phyloP scores from a whole-genome alignment of 2,888 invertebrate species.

The Torymus aiolomorphi region DNA sequence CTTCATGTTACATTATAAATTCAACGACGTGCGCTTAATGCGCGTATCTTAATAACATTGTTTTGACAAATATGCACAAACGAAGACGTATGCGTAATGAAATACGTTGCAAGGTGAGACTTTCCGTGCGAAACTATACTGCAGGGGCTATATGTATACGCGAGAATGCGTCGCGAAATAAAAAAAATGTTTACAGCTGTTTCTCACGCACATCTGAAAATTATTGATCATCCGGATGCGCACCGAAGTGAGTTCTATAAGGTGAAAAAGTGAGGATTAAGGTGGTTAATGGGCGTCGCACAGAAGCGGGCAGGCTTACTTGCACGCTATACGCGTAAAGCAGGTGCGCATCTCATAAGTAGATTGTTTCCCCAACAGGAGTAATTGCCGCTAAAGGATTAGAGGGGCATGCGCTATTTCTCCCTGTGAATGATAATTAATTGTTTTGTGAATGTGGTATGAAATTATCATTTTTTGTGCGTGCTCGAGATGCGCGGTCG shows the following conservation, averaged over 20 bases:
- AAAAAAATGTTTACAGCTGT: constrained; percentile 4
- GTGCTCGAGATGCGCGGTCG: background rate
- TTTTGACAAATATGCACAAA: constrained; percentile 25
- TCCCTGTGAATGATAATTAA: constrained; percentile 37
- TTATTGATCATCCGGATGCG: constrained; percentile 47
- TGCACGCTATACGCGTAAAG: constrained; percentile 16
- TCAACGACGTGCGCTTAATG: background rate
- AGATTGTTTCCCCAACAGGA: constrained; percentile 45
- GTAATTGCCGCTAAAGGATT: constrained; percentile 43
- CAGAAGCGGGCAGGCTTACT: background rate
- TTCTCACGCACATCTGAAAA: constrained; percentile 44
- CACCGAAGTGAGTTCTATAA: constrained; percentile 20
- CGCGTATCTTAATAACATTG: background rate
- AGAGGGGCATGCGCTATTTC: constrained; percentile 12
- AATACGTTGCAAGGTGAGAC: background rate
- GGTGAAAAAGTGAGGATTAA: constrained; percentile 35
- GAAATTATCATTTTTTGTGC: constrained; percentile 27
- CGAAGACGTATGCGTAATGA: background rate
- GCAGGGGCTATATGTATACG: too few species aligned
- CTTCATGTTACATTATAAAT: background rate
- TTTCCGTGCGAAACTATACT: constrained; percentile 4
- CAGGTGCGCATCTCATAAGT: constrained; percentile 35
- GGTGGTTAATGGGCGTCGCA: constrained; percentile 32
- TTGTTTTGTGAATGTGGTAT: constrained; percentile 42
- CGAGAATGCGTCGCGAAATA: background rate